phyloP scores from a whole-genome alignment of 2,888 invertebrate genomes.

The Zelleria hepariella region DNA sequence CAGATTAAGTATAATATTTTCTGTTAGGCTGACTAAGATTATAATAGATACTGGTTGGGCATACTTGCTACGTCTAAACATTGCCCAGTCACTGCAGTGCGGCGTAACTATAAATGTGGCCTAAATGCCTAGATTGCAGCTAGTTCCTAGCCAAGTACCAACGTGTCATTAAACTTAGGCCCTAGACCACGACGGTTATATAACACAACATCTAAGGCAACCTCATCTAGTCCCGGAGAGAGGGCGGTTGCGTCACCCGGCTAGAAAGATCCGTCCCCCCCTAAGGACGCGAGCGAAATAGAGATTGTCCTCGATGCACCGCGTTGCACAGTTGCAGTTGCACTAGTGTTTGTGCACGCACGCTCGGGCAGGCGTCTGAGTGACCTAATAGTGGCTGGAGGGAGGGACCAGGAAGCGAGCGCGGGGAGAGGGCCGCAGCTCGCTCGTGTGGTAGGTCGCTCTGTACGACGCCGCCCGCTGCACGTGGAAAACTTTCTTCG shows the following conservation, averaged over 20 bases:
- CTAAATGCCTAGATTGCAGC: no score
- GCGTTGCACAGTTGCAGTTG: conserved; percentile 63
- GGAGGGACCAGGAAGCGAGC: conserved; percentile 63
- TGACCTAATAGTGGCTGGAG: conserved; percentile 71
- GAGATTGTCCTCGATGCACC: conserved; percentile 73
- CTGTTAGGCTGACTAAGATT: no score
- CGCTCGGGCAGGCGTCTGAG: conserved; percentile 46
- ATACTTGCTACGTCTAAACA: no score
- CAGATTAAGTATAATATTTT: no score
- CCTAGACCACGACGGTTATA: not conserved
- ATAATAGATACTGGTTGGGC: no score
- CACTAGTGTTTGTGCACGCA: conserved; percentile 70
- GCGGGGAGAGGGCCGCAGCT: conserved; percentile 47
- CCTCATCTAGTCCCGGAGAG: conserved; percentile 3
- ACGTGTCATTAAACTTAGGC: not conserved
- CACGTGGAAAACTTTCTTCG: conserved; percentile 53
- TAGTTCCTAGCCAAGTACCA: not conserved
- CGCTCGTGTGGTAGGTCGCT: conserved; percentile 69
- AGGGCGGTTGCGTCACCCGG: conserved; percentile 56
- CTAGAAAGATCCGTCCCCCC: conserved; percentile 71
- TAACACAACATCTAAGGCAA: not conserved
- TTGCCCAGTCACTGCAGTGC: no score
- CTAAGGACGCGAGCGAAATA: conserved; percentile 70
- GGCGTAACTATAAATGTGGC: no score
- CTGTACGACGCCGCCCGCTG: conserved; percentile 51